phyloP scores from a whole-genome alignment of 2,888 invertebrate species.

The Eledona agricola region DNA sequence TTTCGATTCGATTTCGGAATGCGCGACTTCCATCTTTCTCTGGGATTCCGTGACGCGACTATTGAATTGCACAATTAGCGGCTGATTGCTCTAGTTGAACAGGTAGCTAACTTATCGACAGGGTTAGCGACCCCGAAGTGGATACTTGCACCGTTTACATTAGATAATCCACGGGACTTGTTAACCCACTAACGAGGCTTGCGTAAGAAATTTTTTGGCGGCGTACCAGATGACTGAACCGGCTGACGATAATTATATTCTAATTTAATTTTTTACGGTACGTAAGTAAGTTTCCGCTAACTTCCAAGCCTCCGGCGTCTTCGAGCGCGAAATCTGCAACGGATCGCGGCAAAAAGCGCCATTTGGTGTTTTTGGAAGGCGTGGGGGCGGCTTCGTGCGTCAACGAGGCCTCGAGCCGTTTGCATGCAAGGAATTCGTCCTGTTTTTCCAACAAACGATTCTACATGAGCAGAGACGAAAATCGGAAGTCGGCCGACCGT shows the following conservation, averaged over 20 bases:
- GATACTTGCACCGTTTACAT: conserved; percentile 22
- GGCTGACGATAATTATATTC: conserved; percentile 23
- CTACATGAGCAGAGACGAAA: conserved; percentile 13
- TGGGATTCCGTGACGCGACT: conserved; percentile 46
- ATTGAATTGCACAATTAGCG: conserved; percentile 51
- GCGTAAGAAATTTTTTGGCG: conserved; percentile 10
- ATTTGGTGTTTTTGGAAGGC: not conserved
- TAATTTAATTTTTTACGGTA: conserved; percentile 33
- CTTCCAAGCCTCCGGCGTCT: conserved; percentile 4
- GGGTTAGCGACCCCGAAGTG: conserved; percentile 45
- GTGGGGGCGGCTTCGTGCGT: not conserved
- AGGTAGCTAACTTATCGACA: conserved; percentile 45
- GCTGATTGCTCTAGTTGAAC: conserved; percentile 49
- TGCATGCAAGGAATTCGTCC: too few species aligned
- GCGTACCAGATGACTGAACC: conserved; percentile 17
- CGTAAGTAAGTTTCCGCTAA: conserved; percentile 29
- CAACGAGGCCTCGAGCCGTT: too few species aligned
- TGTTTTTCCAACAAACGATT: too few species aligned
- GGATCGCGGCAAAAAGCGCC: not conserved
- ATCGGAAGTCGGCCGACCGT: conserved; percentile 10
- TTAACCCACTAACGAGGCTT: conserved; percentile 22
- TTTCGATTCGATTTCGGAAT: conserved; percentile 14
- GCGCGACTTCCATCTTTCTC: too few species aligned
- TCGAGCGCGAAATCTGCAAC: conserved; percentile 15
- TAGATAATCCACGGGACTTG: conserved; percentile 6